Evolutionary conservation across 2,888 invertebrate genomes (phyloP).

Genomic region (Drosophila paranaensis): DNA sequence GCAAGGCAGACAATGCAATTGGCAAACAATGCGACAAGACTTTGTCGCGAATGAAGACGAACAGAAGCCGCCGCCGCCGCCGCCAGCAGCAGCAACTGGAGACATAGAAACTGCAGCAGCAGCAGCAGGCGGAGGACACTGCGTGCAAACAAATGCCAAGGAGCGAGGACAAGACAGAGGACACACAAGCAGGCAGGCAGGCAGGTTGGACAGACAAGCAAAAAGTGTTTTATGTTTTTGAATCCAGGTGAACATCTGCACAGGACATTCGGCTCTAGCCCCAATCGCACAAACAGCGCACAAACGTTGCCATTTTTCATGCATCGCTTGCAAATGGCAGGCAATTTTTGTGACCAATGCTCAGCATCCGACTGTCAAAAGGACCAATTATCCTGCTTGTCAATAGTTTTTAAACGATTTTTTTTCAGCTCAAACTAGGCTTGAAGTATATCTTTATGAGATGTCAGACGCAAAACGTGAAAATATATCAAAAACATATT

Average conservation of each 20-base stretch:
- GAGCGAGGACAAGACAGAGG: constrained; percentile 16
- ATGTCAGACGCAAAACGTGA: not conserved
- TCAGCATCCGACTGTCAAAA: constrained; percentile 1
- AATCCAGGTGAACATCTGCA: constrained; percentile 40
- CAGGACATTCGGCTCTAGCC: constrained; percentile 14
- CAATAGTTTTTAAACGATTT: not conserved
- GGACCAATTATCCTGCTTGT: constrained; percentile 12
- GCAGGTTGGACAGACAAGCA: constrained; percentile 1
- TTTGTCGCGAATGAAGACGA: constrained; percentile 73
- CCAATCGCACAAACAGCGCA: constrained; percentile 20
- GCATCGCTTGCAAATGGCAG: constrained; percentile 54
- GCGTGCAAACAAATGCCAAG: constrained; percentile 56
- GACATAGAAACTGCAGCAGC: constrained; percentile 24
- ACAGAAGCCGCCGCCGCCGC: constrained; percentile 10
- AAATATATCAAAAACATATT: not conserved
- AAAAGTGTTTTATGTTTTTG: constrained; percentile 39
- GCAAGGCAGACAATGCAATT: constrained; percentile 57
- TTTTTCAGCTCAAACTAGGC: not conserved
- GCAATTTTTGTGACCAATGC: constrained; percentile 33
- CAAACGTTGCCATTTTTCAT: constrained; percentile 51
- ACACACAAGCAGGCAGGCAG: constrained; percentile 1
- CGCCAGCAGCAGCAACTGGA: constrained; percentile 8
- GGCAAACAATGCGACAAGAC: constrained; percentile 76
- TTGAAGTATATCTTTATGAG: not conserved
- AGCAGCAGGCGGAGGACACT: constrained; percentile 10